phyloP scores from a whole-genome alignment of 1,140 invertebrate species.

The Sesamia nonagrioides region DNA sequence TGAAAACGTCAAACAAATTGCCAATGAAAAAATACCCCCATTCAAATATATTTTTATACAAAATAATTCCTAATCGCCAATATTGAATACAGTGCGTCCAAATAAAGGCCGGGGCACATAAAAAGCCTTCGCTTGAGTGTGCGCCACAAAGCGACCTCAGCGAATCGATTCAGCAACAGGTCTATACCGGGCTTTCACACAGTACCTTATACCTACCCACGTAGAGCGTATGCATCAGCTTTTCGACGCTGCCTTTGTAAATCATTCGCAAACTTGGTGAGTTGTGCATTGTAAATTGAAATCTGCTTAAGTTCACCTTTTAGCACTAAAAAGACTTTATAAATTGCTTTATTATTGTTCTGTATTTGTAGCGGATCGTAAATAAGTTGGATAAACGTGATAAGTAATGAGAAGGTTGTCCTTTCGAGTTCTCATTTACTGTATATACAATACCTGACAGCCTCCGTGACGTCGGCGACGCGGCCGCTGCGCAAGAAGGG shows the following conservation, averaged over 20 bases:
- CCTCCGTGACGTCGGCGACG: too few species aligned
- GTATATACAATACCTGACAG: too few species aligned
- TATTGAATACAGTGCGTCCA: conserved; percentile 32
- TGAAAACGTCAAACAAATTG: background rate
- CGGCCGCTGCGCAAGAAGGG: too few species aligned
- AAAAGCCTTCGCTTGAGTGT: conserved; percentile 52
- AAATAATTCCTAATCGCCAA: conserved; percentile 18
- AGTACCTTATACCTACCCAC: conserved; percentile 22
- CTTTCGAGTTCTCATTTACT: too few species aligned
- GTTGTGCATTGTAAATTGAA: conserved; percentile 33
- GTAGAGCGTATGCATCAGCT: conserved; percentile 11
- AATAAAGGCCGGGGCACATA: conserved; percentile 51
- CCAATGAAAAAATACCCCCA: background rate
- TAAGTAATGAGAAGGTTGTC: too few species aligned
- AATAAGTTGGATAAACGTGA: too few species aligned
- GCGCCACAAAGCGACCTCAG: conserved; percentile 54
- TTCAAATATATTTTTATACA: conserved; percentile 18
- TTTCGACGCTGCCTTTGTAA: conserved; percentile 35
- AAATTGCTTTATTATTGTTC: too few species aligned
- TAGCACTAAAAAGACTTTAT: background rate
- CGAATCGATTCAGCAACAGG: conserved; percentile 66
- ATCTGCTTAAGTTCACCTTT: background rate
- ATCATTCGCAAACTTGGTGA: conserved; percentile 19
- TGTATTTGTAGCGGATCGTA: too few species aligned
- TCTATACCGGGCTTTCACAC: conserved; percentile 47